Evolutionary conservation across 2,888 invertebrate genomes (phyloP).

Genomic region (Zygogramma bicolorata): DNA sequence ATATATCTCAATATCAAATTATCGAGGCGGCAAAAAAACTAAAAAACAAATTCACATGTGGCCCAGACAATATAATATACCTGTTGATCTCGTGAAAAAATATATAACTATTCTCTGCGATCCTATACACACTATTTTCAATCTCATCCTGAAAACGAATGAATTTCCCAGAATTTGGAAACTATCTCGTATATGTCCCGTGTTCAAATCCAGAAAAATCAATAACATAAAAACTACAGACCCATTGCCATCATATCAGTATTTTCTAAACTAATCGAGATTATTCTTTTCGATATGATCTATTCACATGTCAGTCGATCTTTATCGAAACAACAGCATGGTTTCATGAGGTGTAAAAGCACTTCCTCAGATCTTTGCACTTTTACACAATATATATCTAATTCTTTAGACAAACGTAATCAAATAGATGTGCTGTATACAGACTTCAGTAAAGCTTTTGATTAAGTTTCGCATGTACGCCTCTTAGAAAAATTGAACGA

Average conservation of each 20-base stretch:
- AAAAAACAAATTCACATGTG: conserved; percentile 3
- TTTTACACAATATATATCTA: not conserved
- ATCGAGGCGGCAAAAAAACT: not conserved
- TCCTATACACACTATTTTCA: not conserved
- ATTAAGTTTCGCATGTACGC: not conserved
- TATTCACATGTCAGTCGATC: not conserved
- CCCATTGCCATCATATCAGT: not conserved
- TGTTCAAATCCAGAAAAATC: not conserved
- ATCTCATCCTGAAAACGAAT: not conserved
- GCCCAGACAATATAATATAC: not conserved
- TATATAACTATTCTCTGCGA: not conserved
- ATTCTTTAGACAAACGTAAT: not conserved
- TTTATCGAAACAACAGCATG: not conserved
- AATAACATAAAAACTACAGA: not conserved
- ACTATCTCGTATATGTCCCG: no score
- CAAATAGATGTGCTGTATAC: not conserved
- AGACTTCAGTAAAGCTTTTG: not conserved
- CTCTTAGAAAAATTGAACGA: not conserved
- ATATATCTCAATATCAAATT: not conserved
- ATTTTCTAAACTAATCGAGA: not conserved
- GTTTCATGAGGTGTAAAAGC: not conserved
- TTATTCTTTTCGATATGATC: not conserved
- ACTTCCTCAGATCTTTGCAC: not conserved
- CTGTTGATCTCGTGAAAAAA: not conserved
- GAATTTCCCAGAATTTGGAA: not conserved